phyloP scores from a whole-genome alignment of 1,140 invertebrate genomes.

The Phocides pigmalion region DNA sequence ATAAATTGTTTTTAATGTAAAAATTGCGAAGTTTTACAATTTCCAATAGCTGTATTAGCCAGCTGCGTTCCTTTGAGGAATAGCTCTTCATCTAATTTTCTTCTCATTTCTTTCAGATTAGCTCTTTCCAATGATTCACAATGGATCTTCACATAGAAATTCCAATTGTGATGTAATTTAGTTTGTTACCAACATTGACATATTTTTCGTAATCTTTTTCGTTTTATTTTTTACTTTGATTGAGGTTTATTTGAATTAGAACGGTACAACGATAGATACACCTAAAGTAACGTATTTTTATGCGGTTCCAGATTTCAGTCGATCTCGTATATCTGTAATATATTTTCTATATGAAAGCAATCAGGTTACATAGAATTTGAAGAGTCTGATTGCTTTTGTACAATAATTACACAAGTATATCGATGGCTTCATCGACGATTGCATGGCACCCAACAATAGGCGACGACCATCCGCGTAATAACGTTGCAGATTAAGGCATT shows the following conservation, averaged over 20 bases:
- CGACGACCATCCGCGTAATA: slow-evolving; percentile 49
- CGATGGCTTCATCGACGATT: slow-evolving; percentile 39
- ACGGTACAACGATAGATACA: no score
- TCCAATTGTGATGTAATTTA: slow-evolving; percentile 17
- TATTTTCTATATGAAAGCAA: not conserved
- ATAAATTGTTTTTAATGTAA: slow-evolving; percentile 22
- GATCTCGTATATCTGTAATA: not conserved
- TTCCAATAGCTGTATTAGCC: slow-evolving; percentile 34
- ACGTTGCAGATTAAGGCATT: slow-evolving; percentile 56
- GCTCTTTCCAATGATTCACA: slow-evolving; percentile 33
- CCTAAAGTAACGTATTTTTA: no score
- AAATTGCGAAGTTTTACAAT: slow-evolving; percentile 29
- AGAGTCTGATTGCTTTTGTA: no score
- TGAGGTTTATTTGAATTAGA: no score
- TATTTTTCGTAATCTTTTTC: not conserved
- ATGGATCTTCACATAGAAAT: slow-evolving; percentile 19
- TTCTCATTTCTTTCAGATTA: slow-evolving; percentile 36
- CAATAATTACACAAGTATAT: not conserved
- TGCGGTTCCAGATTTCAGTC: not conserved
- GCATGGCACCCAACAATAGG: slow-evolving; percentile 51
- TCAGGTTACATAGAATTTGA: not conserved
- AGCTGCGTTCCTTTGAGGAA: slow-evolving; percentile 58
- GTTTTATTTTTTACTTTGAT: not conserved
- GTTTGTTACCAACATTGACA: slow-evolving; percentile 7
- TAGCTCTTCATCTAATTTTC: slow-evolving; percentile 64